Conservation (phyloP, 2,797 vertebrate species). For the Jordanella pulchra region DNA sequence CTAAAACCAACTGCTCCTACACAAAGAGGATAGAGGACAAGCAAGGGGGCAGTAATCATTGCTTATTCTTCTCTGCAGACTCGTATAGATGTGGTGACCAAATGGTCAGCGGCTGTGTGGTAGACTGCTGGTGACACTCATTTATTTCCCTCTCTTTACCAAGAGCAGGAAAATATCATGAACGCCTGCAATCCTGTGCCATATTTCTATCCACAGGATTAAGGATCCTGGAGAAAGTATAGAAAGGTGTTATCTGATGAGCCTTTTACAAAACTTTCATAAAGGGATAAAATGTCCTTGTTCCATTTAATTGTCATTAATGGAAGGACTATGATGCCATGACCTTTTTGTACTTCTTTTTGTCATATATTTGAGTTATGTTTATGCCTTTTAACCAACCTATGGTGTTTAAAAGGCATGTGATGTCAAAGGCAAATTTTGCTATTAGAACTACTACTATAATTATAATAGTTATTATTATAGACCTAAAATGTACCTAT, state of each 20-base stretch:
- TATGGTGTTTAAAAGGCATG: no score
- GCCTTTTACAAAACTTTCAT: neutral
- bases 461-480: no score
- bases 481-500: no score
- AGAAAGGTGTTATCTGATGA: neutral
- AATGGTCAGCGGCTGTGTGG: conserved; percentile 36
- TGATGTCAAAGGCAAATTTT: no score
- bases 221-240: neutral
- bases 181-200: neutral
- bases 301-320: neutral
- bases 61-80: conserved; percentile 45
- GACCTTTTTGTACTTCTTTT: no score
- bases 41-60: conserved; percentile 59
- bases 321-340: neutral
- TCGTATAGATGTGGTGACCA: conserved; percentile 42
- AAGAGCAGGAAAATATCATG: neutral
- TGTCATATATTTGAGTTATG: no score
- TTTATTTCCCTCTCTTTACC: conserved; percentile 14
- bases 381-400: no score
- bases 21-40: conserved; percentile 59
- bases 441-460: no score
- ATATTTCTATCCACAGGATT: neutral
- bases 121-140: conserved; percentile 39
- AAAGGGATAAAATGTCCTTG: neutral
- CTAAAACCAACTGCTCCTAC: conserved; percentile 75